Evolutionary conservation across 2,888 invertebrate genomes (phyloP).

Genomic region (Colletes collaris): DNA sequence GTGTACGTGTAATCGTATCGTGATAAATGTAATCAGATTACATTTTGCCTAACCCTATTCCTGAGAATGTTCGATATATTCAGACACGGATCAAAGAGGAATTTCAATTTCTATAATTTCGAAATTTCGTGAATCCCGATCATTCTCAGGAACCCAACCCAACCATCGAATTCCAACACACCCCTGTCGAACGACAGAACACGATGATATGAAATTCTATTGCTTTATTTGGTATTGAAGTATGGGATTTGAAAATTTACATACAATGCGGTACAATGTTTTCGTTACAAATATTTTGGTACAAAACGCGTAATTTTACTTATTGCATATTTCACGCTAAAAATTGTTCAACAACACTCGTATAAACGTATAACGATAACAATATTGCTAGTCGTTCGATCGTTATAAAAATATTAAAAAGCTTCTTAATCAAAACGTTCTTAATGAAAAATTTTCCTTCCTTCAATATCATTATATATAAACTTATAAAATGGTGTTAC

Average conservation of each 20-base stretch:
- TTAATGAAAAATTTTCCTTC: conserved; percentile 20
- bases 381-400: conserved; percentile 51
- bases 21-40: too few species aligned
- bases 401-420: conserved; percentile 53
- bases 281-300: conserved; percentile 37
- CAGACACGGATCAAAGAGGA: too few species aligned
- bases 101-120: too few species aligned
- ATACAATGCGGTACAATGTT: conserved; percentile 20
- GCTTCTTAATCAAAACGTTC: conserved; percentile 10
- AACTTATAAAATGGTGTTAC: conserved; percentile 37
- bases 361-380: conserved; percentile 32
- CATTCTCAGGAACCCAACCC: too few species aligned
- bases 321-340: conserved; percentile 23
- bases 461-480: conserved; percentile 49
- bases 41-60: too few species aligned
- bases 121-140: too few species aligned
- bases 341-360: conserved; percentile 17
- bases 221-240: conserved; percentile 45
- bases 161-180: too few species aligned
- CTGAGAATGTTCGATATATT: too few species aligned
- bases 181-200: neutral
- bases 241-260: conserved; percentile 14
- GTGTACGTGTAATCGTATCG: too few species aligned
- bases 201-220: conserved; percentile 23
- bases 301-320: conserved; percentile 31